Evolutionary conservation across 2,113 vertebrate genomes (phyloP).

Genomic region (Amazona vittata): DNA sequence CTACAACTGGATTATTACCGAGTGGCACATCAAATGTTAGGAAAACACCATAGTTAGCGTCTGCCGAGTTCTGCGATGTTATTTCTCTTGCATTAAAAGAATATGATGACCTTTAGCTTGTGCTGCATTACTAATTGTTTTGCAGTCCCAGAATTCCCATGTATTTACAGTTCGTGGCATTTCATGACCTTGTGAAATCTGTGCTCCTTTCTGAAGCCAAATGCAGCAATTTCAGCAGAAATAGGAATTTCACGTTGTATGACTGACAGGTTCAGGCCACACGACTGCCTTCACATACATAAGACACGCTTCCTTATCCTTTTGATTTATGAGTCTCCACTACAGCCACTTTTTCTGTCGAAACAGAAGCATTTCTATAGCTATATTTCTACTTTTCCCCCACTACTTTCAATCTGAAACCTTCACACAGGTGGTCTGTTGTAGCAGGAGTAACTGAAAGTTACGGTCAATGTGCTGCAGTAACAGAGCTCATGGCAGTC

Average conservation of each 20-base stretch:
- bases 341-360: neutral
- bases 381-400: neutral
- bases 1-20: neutral
- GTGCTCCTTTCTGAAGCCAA: neutral
- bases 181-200: neutral
- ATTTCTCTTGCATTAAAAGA: neutral
- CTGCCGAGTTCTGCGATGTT: neutral
- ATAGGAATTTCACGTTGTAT: neutral
- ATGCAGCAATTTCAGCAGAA: slow-evolving; percentile 10
- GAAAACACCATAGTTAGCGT: accelerated
- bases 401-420: neutral
- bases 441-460: neutral
- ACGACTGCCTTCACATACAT: neutral
- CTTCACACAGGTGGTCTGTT: neutral
- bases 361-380: neutral
- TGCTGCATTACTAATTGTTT: neutral
- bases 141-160: neutral
- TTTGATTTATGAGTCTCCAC: neutral
- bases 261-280: slow-evolving; percentile 13
- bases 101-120: neutral
- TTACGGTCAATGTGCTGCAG: neutral
- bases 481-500: neutral
- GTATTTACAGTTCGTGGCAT: neutral
- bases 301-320: neutral
- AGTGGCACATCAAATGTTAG: neutral